phyloP scores from a whole-genome alignment of 2,797 vertebrate species.

The Rousettus madagascariensis region DNA sequence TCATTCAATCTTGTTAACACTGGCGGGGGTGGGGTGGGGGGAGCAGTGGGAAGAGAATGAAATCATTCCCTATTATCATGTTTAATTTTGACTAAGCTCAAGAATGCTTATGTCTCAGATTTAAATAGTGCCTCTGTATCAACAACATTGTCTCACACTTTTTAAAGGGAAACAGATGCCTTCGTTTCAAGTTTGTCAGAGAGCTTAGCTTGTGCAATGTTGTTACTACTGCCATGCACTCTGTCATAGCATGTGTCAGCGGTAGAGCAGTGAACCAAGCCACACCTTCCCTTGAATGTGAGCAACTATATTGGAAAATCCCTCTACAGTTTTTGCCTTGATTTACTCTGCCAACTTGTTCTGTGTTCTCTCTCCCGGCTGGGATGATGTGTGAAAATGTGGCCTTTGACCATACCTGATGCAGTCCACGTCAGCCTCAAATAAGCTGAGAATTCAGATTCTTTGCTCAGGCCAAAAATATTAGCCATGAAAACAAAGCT shows the following conservation, averaged over 20 bases:
- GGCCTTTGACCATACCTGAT: not conserved
- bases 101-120: not conserved
- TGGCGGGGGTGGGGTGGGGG: not conserved
- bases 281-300: constrained; percentile 31
- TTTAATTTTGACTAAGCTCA: not conserved
- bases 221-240: not conserved
- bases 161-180: constrained; percentile 47
- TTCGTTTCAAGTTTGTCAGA: constrained; percentile 27
- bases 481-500: constrained; percentile 51
- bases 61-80: not conserved
- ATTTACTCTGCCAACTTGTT: not conserved
- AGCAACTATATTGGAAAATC: not conserved
- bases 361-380: not conserved
- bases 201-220: not conserved
- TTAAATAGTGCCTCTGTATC: constrained; percentile 44
- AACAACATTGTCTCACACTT: constrained; percentile 55
- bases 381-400: not conserved
- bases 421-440: not conserved
- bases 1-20: not conserved
- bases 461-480: not conserved
- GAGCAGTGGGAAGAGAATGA: not conserved
- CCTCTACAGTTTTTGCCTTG: not conserved
- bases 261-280: constrained; percentile 35
- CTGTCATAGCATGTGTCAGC: constrained; percentile 1
- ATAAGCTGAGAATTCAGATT: not conserved